Percentiles rank a stretch among this genome's conserved stretches.
These are phyloP conservation scores for Leptinotarsa undecemlineata DNA, from an alignment of 1,140 invertebrate species.

Conservation along the genomic window DNA sequence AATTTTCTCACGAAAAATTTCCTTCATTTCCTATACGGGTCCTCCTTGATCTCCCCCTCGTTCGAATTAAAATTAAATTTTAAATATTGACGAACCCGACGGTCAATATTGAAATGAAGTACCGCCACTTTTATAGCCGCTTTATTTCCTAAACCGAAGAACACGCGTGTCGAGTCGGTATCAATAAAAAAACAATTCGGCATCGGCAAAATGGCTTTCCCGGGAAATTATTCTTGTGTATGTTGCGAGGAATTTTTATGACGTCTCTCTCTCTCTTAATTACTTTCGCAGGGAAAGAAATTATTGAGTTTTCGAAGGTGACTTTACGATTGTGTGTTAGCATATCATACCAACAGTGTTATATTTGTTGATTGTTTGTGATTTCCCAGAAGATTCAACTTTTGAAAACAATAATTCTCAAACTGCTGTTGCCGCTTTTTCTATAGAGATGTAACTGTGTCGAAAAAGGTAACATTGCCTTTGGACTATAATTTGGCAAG, in stretches of 20 bases:
- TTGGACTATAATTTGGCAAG: too few species aligned
- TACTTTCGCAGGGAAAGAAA: not conserved
- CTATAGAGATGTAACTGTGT: too few species aligned
- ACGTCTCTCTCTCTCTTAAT: constrained; percentile 14
- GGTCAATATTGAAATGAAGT: constrained; percentile 17
- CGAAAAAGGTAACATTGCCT: too few species aligned
- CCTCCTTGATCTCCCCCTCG: too few species aligned
- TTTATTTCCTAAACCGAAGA: constrained; percentile 20
- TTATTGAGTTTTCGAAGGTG: constrained; percentile 3
- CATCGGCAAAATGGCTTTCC: constrained; percentile 21
- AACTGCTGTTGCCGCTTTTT: too few species aligned
- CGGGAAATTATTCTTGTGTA: constrained; percentile 20
- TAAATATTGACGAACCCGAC: constrained; percentile 18
- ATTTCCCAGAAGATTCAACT: too few species aligned
- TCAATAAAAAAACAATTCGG: constrained; percentile 23
- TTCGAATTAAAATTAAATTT: constrained; percentile 13
- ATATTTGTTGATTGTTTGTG: too few species aligned
- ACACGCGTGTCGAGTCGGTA: constrained; percentile 6
- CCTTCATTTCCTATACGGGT: too few species aligned
- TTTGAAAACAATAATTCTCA: too few species aligned
- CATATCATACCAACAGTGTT: too few species aligned
- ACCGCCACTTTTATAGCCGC: constrained; percentile 11
- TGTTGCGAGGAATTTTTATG: constrained; percentile 20
- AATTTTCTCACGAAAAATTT: too few species aligned
- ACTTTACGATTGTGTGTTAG: not conserved